phyloP scores from a whole-genome alignment of 1,140 invertebrate species.

The Drosophila rufa region DNA sequence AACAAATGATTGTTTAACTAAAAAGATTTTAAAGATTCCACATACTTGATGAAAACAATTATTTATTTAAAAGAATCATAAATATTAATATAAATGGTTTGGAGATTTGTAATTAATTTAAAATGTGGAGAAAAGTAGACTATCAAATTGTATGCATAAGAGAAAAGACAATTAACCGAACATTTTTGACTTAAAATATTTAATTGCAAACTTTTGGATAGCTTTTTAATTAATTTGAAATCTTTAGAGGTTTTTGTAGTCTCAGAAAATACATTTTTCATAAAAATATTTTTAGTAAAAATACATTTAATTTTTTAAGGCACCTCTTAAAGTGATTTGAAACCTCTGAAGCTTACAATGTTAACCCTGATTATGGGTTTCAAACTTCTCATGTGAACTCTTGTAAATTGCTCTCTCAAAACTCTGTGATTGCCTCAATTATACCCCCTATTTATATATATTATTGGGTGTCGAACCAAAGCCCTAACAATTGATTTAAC shows the following conservation, averaged over 20 bases:
- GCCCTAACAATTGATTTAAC: constrained; percentile 52
- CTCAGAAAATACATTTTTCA: background rate
- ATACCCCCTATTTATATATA: background rate
- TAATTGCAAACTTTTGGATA: background rate
- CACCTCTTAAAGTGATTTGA: background rate
- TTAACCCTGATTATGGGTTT: no score
- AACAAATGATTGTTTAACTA: no score
- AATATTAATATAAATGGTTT: no score
- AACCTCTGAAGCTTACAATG: background rate
- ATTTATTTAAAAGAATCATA: no score
- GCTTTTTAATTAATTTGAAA: background rate
- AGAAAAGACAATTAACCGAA: no score
- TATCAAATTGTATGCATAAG: no score
- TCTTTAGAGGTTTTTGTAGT: background rate
- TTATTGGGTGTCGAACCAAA: constrained; percentile 11
- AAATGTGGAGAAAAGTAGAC: no score
- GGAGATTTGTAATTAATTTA: no score
- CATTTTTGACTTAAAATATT: no score
- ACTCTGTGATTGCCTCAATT: background rate
- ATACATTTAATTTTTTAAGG: background rate
- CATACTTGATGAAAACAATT: background rate
- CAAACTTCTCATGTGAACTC: background rate
- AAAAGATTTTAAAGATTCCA: background rate
- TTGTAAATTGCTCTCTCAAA: background rate
- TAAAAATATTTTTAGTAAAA: background rate